Evolutionary conservation across 2,113 vertebrate species (phyloP), one percentile per base, ranked within the genome.

Genomic region (Alexandromys fortis): DNA sequence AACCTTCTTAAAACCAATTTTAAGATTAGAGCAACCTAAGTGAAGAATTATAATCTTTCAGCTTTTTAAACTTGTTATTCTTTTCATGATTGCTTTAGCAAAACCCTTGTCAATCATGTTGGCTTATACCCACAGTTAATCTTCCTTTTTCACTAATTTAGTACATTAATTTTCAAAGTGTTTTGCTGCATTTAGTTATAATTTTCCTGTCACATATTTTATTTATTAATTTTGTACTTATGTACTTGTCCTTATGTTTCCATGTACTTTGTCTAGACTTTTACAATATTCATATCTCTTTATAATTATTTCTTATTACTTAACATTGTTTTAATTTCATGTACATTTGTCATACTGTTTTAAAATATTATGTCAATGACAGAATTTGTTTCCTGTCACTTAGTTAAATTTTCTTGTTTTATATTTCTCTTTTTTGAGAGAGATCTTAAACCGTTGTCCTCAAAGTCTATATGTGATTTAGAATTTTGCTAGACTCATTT

Each of bases 1-100:
- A 17, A 52, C 35, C 9, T 38, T 55, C 7, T 30, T 89, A 24
- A 55, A 58, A 58, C 35, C 24, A 73, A 73, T 89, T 89, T 89
- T 89, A 89, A 89, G 86, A 89, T 89, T 75, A 89, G 49, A 89
- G 2, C 4, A 61, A 42, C 47, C n/a, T 89, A 75, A 89, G n/a
- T 19, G n/a, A 73, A 75, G 68, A 58, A 75, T 73, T 58, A 73
- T 73, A 38, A 58, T 89, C 52, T 61, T 70, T 75, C 14, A 9
- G 33, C 24, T 75, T 58, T 17, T 55, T 72, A n/a, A 63, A 55
- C 35, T 73, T 52, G 58, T 73, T 73, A 30, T 55, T 89, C 33
- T 58, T 42, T 89, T 58, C 5, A n/a, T 42, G 86, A 75, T 42
- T 89, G 86, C 68, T 30, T 89, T 58, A 7, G 22, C 42, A 75